Conservation (phyloP, 1,140 invertebrate genomes). For the Papilio glaucus region DNA sequence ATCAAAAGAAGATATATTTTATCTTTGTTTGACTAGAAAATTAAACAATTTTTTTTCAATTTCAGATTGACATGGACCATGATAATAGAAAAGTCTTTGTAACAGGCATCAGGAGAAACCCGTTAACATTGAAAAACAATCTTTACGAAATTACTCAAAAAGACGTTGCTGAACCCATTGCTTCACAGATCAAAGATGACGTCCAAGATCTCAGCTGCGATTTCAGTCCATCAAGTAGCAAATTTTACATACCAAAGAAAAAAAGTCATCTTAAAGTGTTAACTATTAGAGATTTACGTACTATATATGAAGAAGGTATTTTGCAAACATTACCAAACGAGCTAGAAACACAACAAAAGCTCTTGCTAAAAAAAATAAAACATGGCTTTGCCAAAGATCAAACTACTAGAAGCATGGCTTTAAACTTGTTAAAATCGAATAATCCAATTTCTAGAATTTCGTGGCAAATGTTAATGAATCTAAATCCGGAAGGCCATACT, state of each 20-base stretch:
- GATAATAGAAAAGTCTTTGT: conserved; percentile 59
- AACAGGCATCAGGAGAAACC: conserved; percentile 59
- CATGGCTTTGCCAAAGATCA: conserved; percentile 58
- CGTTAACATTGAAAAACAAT: conserved; percentile 55
- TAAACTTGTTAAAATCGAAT: conserved; percentile 58
- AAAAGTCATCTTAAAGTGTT: conserved; percentile 67
- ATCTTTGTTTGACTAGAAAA: no score
- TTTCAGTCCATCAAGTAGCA: conserved; percentile 63
- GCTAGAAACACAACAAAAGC: conserved; percentile 66
- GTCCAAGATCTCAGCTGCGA: conserved; percentile 47
- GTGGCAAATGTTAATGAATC: conserved; percentile 76
- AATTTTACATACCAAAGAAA: conserved; percentile 68
- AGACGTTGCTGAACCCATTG: conserved; percentile 54
- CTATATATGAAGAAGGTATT: conserved; percentile 62
- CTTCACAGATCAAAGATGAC: conserved; percentile 9
- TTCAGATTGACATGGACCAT: conserved; percentile 52
- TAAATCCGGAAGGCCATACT: conserved; percentile 62
- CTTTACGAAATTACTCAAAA: conserved; percentile 62
- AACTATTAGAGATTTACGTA: conserved; percentile 69
- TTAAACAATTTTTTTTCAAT: background rate
- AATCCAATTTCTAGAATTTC: conserved; percentile 60
- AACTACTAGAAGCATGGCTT: conserved; percentile 60
- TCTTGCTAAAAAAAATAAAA: conserved; percentile 69
- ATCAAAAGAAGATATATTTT: no score
- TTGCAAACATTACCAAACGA: conserved; percentile 57